Evolutionary conservation across 2,797 vertebrate genomes (phyloP), one percentile per base, ranked within the genome.

Genomic region (Alca torda): DNA sequence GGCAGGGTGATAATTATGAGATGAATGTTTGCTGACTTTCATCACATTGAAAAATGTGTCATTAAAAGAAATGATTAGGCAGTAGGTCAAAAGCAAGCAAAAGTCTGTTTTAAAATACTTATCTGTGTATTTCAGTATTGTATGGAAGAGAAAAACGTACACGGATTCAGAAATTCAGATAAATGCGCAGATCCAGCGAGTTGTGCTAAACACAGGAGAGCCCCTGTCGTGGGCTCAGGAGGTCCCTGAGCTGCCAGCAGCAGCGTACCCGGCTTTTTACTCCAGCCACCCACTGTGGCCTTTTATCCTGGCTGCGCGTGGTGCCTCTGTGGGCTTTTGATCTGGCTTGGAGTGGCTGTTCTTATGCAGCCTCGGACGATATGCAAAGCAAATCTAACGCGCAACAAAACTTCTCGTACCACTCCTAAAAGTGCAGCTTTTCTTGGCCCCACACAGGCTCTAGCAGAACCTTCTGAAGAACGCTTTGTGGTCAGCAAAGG

Each of bases 191-290:
- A 48, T 46, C 4, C 11, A 50, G 17, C 19, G 59, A 56, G 65
- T 9, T 51, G 37, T 37, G 81, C 54, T 56, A 23, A 39, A 50
- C 1, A 1, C 25, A 45, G 37, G 19, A 28, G 37, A 28, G 64
- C 7, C 14, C 13, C 1, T 39, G 2, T 16, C 13, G 19, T 0
- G 1, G 56, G 72, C 75, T 48, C 6, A 4, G 57, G 35, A 30
- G 53, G 59, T 57, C 28, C 26, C 61, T 16, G 53, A 41, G 33
- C 70, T 54, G 63, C 25, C 84, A 63, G 56, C 83, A 43, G 91
- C 26, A 67, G 14, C 6, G 0, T 1, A 37, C 37, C 23, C 25
- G 4, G 4, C 4, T 61, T 50, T 39, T 24, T 24, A 4, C 31
- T 76, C 28, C 14, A 46, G 48, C 30, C 39, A 24, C 14, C 48